Percentiles rank a stretch among this genome's conserved stretches.
Conservation (phyloP, 2,113 vertebrate genomes). For the Trichechus manatus region DNA sequence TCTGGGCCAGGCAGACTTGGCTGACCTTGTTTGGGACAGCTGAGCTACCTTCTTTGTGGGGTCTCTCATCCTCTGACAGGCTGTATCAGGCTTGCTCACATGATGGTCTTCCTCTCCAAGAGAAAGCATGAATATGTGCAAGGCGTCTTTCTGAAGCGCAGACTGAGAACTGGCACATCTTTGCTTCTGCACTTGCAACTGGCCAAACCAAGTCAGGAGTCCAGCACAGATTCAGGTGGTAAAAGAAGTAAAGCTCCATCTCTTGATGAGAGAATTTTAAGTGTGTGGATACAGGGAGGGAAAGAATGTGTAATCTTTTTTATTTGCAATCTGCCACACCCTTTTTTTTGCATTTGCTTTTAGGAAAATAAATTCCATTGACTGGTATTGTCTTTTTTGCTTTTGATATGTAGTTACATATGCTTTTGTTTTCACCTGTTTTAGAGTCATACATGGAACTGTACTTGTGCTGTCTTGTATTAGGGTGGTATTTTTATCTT, state of each 20-base stretch:
- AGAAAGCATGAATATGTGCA: neutral
- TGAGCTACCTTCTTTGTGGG: neutral
- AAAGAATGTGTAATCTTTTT: neutral
- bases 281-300: neutral
- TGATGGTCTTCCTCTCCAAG: neutral
- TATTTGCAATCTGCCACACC: neutral
- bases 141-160: neutral
- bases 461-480: neutral
- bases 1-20: neutral
- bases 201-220: neutral
- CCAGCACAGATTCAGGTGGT: neutral
- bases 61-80: too few species aligned
- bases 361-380: conserved; percentile 1
- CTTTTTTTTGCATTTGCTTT: conserved; percentile 24
- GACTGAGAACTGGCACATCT: neutral
- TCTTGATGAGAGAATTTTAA: conserved; percentile 44
- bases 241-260: neutral
- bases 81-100: neutral
- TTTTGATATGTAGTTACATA: neutral
- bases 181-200: neutral
- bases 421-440: conserved; percentile 13
- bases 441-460: conserved; percentile 18
- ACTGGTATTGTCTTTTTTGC: neutral
- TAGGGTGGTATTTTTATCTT: conserved; percentile 5
- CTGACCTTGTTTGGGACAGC: neutral